A percentile compares a stretch with the other conserved stretches of the same genome.
phyloP scores from a whole-genome alignment of 2,888 invertebrate species.

The Agrochola circellaris region DNA sequence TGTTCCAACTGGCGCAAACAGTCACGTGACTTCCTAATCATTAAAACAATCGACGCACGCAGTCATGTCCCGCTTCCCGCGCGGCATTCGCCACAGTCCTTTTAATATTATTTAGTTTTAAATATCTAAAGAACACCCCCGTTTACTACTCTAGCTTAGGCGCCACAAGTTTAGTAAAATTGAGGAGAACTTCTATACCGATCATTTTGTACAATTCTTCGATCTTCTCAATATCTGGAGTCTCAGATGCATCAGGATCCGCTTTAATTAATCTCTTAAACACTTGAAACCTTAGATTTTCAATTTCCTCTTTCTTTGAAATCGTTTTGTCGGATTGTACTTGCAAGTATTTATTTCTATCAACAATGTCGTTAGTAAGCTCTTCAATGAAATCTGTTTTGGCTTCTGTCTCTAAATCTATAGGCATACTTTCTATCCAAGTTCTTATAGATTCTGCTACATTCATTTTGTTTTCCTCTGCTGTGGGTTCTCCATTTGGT shows the following conservation, averaged over 20 bases:
- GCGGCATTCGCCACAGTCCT: too few relatives aligned
- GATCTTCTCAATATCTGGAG: conserved; percentile 58
- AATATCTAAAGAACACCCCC: neutral
- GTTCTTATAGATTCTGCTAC: conserved; percentile 1
- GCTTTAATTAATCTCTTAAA: conserved; percentile 72
- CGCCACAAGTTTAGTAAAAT: neutral
- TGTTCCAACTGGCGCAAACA: too few relatives aligned
- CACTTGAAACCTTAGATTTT: conserved; percentile 77
- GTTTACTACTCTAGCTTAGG: neutral
- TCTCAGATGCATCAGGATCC: conserved; percentile 50
- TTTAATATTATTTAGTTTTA: neutral
- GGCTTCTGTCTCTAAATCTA: conserved; percentile 56
- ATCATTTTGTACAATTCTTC: conserved; percentile 63
- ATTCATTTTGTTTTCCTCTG: neutral
- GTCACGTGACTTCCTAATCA: too few relatives aligned
- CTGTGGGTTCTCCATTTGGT: neutral
- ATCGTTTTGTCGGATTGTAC: conserved; percentile 67
- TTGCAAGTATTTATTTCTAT: conserved; percentile 77
- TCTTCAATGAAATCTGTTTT: conserved; percentile 66
- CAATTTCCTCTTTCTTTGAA: conserved; percentile 71
- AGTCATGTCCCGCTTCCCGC: too few relatives aligned
- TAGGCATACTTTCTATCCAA: conserved; percentile 64
- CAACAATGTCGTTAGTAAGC: conserved; percentile 73
- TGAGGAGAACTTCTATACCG: conserved; percentile 12
- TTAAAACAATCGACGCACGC: too few relatives aligned